phyloP scores from a whole-genome alignment of 1,140 invertebrate species.

The Calephelis nemesis region DNA sequence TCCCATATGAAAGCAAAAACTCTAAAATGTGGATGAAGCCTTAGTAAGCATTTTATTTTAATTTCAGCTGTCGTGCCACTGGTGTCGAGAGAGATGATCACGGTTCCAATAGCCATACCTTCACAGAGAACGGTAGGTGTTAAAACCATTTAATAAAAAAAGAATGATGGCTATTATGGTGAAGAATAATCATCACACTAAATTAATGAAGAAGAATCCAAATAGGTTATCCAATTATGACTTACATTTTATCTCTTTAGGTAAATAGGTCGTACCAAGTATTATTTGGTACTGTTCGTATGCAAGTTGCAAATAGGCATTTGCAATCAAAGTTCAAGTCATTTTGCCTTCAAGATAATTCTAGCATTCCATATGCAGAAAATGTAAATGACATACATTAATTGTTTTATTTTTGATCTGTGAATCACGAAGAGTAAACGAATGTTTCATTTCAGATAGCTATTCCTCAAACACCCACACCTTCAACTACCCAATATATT shows the following conservation, averaged over 20 bases:
- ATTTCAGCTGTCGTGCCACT: constrained; percentile 46
- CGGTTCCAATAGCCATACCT: constrained; percentile 32
- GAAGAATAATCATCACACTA: neutral
- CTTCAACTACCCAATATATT: constrained; percentile 21
- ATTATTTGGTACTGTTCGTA: too few species aligned
- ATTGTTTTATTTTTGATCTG: neutral
- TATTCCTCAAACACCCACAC: constrained; percentile 28
- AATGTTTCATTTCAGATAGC: constrained; percentile 29
- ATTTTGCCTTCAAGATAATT: too few species aligned
- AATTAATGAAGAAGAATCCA: too few species aligned
- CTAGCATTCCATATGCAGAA: too few species aligned
- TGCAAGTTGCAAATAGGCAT: too few species aligned
- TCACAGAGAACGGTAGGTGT: constrained; percentile 45
- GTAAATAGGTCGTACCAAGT: too few species aligned
- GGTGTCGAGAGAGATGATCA: constrained; percentile 49
- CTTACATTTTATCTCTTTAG: too few species aligned
- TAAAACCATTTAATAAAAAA: neutral
- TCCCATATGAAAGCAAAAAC: too few species aligned
- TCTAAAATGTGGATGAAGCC: too few species aligned
- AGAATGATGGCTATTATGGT: neutral
- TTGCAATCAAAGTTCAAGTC: too few species aligned
- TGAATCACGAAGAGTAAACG: neutral
- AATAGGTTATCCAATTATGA: too few species aligned
- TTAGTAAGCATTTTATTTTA: neutral
- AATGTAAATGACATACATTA: too few species aligned